Evolutionary conservation across 1,140 invertebrate species (phyloP), one percentile per base, ranked within the genome.

Genomic region (Delia radicum): DNA sequence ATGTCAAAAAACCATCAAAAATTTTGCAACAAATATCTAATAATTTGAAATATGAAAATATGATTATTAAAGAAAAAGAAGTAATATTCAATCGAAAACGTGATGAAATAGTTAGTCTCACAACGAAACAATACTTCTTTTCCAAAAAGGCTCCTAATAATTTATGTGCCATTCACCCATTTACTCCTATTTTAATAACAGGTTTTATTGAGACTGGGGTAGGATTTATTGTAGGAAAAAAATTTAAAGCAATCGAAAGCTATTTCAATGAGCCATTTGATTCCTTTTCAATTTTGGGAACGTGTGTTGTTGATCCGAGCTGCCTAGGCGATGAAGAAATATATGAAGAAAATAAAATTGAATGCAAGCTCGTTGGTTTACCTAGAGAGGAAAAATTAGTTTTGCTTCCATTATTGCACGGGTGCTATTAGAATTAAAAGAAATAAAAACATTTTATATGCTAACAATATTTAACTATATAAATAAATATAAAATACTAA

Each of bases 331-430:
- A 61, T 18, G 55, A 61, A 61, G 55, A 61, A 61, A n/a, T 18
- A 61, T 61, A 7, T 61, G 55, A 61, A 61, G n/a, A 18, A n/a
- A 61, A n/a, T 61, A 24, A 61, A 18, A 61, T 61, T 7, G 55
- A 61, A 61, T 61, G 55, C 55, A 61, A 61, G 15, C 55, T 61
- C 24, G 55, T 61, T 61, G 55, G 55, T 61, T 61, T 61, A 61
- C 55, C 55, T n/a, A 61, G n/a, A 61, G 55, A 15, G 24, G 55
- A 61, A 24, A 61, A 61, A 61, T 7, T 61, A 6, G 55, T 61
- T 61, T n/a, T 61, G 24, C 15, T 61, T n/a, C 5, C 55, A 61
- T 61, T 61, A 61, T 61, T 61, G 55, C 5, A 61, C 24, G 31
- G 31, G 31, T 33, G 31, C 5, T 6, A 4, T n/a, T n/a, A n/a